Evolutionary conservation across 2,797 vertebrate genomes (phyloP), one percentile per base, ranked within the genome.

Genomic region (Chanos chanos): DNA sequence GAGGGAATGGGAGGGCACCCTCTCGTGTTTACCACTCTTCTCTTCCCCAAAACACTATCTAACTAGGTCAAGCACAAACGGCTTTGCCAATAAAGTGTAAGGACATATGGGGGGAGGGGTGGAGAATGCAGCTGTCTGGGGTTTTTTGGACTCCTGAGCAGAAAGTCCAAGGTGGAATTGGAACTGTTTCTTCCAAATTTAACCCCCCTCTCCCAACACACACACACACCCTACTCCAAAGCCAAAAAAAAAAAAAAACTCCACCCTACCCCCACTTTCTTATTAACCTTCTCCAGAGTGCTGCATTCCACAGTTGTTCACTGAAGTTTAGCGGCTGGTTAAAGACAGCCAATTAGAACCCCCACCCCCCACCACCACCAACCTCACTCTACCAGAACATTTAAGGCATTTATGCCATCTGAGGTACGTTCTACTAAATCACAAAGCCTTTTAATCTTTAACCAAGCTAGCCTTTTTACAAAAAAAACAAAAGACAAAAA

Each of bases 31-130:
- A 84, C 77, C 61, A 56, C 58, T 73, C 71, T 59, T 68, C 74
- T 68, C 72, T 71, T 76, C 72, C 73, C 61, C 28, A 79, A 76
- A 79, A 78, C 79, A 64, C 79, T 81, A 83, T 66, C 77, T 81
- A 85, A 84, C 77, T 83, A 86, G 85, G 86, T 85, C 83, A 86
- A 77, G 71, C 77, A 43, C 77, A 85, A 79, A 82, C 75, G 55
- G 80, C 77, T 79, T 81, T 82, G 79, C 75, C 73, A 78, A 71
- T 70, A 78, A 54, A 22, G 69, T 54, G 68, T 69, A 70, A 80
- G 81, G 76, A 76, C 61, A 54, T 48, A 72, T 55, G 67, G 70
- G 71, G 71, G 70, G 57, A 53, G 57, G 21, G 13, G 49, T 16
- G 24, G 66, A 70, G 47, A 62, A 57, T 16, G 24, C 24, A 18